A percentile compares a stretch with the other conserved stretches of the same genome.
Conservation (phyloP, 2,113 vertebrate genomes). For the Carollia perspicillata region DNA sequence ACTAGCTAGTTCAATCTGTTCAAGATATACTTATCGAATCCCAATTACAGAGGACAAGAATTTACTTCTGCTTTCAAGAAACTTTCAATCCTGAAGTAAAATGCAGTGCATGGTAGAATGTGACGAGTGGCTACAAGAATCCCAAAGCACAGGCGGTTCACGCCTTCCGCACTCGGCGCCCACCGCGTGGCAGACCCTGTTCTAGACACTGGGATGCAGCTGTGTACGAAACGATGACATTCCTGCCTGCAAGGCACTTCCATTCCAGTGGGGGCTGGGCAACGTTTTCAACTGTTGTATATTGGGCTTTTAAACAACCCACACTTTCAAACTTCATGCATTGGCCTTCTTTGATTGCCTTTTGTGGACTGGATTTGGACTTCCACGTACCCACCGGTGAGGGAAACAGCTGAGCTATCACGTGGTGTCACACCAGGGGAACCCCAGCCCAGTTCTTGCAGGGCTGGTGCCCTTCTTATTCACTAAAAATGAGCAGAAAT, state of each 20-base stretch:
- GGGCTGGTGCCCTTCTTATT: not conserved
- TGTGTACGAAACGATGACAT: too few species aligned
- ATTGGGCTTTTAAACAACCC: not conserved
- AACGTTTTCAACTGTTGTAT: not conserved
- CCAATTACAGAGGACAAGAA: not conserved
- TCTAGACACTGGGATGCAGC: not conserved
- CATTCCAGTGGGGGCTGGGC: not conserved
- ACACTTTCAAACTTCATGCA: not conserved
- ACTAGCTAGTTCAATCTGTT: not conserved
- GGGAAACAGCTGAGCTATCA: accelerated
- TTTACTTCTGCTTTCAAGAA: not conserved
- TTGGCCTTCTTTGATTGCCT: not conserved
- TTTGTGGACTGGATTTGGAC: not conserved
- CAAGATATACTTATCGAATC: not conserved
- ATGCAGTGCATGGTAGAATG: not conserved
- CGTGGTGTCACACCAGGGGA: accelerated
- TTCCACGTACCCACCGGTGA: not conserved
- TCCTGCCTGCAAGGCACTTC: not conserved
- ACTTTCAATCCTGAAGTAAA: not conserved
- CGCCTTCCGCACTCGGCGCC: not conserved
- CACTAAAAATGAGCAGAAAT: not conserved
- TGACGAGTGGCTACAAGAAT: not conserved
- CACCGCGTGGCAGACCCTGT: not conserved
- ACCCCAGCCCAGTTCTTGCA: not conserved
- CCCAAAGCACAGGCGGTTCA: not conserved